These are phyloP conservation scores for Diglossa cyanea DNA, from an alignment of 2,797 vertebrate species.

Conservation along the genomic window DNA sequence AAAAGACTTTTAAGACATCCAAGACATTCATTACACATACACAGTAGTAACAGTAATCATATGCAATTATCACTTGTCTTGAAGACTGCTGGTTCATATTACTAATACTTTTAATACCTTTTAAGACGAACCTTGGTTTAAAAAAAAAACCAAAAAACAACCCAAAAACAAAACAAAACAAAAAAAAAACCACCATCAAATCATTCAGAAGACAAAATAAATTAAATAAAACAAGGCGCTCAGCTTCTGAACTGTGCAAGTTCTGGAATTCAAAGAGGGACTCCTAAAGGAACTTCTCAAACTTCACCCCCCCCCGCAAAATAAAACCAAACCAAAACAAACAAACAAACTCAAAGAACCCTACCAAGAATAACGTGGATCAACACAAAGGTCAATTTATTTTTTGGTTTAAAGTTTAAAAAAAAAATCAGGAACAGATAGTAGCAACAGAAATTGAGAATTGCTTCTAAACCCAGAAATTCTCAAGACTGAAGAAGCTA, in stretches of 20 bases:
- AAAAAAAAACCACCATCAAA: neutral
- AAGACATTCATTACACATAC: conserved; percentile 6
- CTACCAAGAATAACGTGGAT: neutral
- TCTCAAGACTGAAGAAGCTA: neutral
- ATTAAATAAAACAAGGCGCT: neutral
- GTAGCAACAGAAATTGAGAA: neutral
- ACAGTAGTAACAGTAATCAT: neutral
- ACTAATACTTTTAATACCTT: neutral
- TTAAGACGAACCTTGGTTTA: neutral
- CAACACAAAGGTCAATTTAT: neutral
- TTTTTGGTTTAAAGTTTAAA: neutral
- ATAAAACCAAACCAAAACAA: neutral
- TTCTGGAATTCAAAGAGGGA: neutral
- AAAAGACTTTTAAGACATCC: neutral
- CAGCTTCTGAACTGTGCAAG: neutral
- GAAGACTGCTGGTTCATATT: neutral
- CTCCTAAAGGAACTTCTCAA: neutral
- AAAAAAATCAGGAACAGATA: neutral
- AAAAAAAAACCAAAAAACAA: neutral
- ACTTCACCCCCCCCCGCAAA: accelerated
- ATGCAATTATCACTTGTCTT: neutral
- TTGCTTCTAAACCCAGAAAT: neutral
- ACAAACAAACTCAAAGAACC: neutral
- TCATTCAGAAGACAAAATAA: neutral
- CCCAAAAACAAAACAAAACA: neutral